Base-by-base conservation (phyloP, 2,888 invertebrate genomes). In the Keiferia lycopersicella region DNA sequence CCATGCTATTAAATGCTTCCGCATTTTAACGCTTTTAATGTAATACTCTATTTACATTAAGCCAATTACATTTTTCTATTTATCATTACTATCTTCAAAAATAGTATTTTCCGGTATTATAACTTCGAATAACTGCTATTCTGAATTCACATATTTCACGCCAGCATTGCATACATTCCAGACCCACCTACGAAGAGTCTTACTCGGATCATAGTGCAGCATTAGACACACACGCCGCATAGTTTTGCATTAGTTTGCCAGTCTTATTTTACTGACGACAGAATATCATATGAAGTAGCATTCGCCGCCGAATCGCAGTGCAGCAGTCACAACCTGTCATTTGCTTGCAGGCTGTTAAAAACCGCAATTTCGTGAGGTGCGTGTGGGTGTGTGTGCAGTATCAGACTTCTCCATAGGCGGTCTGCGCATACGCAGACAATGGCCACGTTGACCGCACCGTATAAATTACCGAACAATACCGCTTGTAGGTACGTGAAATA, bases 401-500 rank as follows among this genome's bases (percentile, higher is more conserved):
- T 22, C 51, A 22, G 14, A 53, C 22, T 57, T 57, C 58, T 39
- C 58, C 39, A 38, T 59, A 59, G 58, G 58, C 38, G 58, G 58
- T 59, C 58, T 20, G 26, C 45, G 45, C 45, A 45, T 45, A 22
- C 51, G 26, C 58, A 59, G 58, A 59, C 58, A 59, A 59, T 59
- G 20, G 39, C 20, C n/a, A 39, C 20, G 39, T 59, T 59, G 58
- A 59, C 58, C 61, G 51, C 45, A 26, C 56, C 58, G 66, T 66
- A 66, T 66, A 64, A 66, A 66, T 66, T 66, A 66, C 61, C 61
- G 51, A 64, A 66, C 66, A 66, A 66, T 66, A 58, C 63, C 62
- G 45, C 34, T 4, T 20, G 50, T 56, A 51, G 50, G 64, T 41
- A 18, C 18, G 22, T 41, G 48, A 39, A 34, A 65, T 59, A 65